Evolutionary conservation across 2,113 vertebrate genomes (phyloP).

Genomic region (Paradisaea rubra): DNA sequence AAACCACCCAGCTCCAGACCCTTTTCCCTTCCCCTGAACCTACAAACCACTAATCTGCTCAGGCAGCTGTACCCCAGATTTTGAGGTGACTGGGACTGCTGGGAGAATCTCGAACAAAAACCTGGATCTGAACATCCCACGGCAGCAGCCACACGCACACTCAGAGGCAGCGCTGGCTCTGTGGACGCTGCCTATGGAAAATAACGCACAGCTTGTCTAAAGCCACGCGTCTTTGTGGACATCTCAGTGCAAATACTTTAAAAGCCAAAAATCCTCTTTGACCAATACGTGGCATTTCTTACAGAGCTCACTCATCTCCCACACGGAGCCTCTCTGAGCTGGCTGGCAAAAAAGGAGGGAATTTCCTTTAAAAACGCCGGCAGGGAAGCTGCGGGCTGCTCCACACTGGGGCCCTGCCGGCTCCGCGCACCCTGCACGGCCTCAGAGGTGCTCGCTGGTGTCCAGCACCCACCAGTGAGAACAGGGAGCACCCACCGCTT

Average conservation of each 20-base stretch:
- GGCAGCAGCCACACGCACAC: rapidly evolving
- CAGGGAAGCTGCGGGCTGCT: background rate
- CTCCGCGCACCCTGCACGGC: rapidly evolving
- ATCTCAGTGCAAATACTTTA: rapidly evolving
- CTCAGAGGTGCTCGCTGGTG: rapidly evolving
- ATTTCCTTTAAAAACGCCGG: background rate
- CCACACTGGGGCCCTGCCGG: rapidly evolving
- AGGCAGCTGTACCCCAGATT: background rate
- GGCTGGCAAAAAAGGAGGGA: background rate
- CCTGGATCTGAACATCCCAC: rapidly evolving
- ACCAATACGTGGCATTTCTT: rapidly evolving
- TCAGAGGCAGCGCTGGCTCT: rapidly evolving
- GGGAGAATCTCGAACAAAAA: background rate
- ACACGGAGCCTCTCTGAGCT: background rate
- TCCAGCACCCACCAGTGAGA: rapidly evolving
- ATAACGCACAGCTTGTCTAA: rapidly evolving
- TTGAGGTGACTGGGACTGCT: rapidly evolving
- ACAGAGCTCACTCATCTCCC: background rate
- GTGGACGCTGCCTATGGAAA: rapidly evolving
- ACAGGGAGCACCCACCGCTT: rapidly evolving
- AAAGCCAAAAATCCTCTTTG: background rate
- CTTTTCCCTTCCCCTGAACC: background rate
- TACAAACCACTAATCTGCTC: rapidly evolving
- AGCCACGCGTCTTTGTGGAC: rapidly evolving
- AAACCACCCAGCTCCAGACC: background rate